Base-by-base conservation (phyloP, 2,888 invertebrate species). In the Eudemis profundana region DNA sequence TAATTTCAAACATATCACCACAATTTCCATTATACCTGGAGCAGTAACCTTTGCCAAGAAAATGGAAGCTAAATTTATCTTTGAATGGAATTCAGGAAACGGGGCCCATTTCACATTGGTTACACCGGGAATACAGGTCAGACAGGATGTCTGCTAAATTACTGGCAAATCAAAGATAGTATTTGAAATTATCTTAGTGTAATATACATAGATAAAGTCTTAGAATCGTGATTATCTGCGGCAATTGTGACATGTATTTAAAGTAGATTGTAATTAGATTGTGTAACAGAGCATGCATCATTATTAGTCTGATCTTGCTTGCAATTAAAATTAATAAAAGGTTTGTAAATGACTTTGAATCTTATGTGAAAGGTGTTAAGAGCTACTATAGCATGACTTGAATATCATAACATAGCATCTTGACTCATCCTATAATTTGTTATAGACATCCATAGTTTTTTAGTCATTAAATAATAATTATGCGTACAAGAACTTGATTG, bases 51-150 rank as follows among this genome's bases (percentile, higher is more conserved):
- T 27, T 33, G 50, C 64, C 51, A 42, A 51, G 56, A 44, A 61
- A 59, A 51, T 64, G 47, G 42, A 57, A 44, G 33, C 42, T 46
- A 64, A 44, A 44, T 44, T 36, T 64, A 64, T 50, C 40, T 23
- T 14, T 44, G 23, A 27, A 42, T 33, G 54, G 57, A 64, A 64
- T 59, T 38, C 57, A 29, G 64, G 57, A 64, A 59, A 57, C 27
- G 57, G 50, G 44, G 36, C 57, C 57, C n/a, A 59, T 64, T 59
- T 64, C 50, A 59, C 44, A 42, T 33, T 17, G 50, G 44, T 8
- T 19, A 23, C 40, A 29, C 19, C 21, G 14, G n/a, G 29, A 7
- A 42, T 27, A 47, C 27, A 12, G 2, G 19, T 10, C 46, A 47
- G 19, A n/a, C 57, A 57, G 64, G 50, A 59, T 27, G 23, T 63